phyloP scores from a whole-genome alignment of 2,113 vertebrate species.

The Cyprinus carpio region DNA sequence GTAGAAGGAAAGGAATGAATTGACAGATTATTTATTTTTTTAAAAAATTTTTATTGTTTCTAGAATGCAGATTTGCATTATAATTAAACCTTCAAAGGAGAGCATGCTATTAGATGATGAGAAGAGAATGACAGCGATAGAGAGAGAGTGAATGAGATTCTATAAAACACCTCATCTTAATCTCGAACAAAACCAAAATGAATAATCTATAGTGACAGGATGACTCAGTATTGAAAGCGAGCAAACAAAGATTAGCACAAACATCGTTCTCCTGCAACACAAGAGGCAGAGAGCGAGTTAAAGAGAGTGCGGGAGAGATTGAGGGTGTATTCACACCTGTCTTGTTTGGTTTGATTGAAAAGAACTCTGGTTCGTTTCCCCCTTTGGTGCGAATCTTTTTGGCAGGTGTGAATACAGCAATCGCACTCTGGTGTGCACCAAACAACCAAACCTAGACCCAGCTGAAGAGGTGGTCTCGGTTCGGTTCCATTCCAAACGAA shows the following conservation, averaged over 20 bases:
- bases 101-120: too few relatives aligned
- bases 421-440: too few relatives aligned
- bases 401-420: too few relatives aligned
- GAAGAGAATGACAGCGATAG: not conserved
- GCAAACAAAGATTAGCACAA: conserved; percentile 50
- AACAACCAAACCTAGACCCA: too few relatives aligned
- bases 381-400: too few relatives aligned
- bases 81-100: not conserved
- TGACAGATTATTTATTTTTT: not conserved
- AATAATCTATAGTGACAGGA: conserved; percentile 61
- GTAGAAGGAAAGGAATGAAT: not conserved
- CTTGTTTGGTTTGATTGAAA: too few relatives aligned
- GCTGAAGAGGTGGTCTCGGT: too few relatives aligned
- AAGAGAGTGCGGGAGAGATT: not conserved
- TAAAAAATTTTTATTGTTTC: not conserved
- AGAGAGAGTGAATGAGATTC: too few relatives aligned
- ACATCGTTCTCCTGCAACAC: conserved; percentile 20
- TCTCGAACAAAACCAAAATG: conserved; percentile 56
- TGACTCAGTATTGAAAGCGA: conserved; percentile 33
- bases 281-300: conserved; percentile 21
- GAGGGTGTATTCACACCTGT: too few relatives aligned
- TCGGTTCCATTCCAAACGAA: too few relatives aligned
- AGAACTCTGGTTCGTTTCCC: too few relatives aligned
- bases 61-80: not conserved
- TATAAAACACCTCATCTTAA: conserved; percentile 56